Conservation (phyloP, 1,140 invertebrate genomes). For the Drosophila ohnishii region DNA sequence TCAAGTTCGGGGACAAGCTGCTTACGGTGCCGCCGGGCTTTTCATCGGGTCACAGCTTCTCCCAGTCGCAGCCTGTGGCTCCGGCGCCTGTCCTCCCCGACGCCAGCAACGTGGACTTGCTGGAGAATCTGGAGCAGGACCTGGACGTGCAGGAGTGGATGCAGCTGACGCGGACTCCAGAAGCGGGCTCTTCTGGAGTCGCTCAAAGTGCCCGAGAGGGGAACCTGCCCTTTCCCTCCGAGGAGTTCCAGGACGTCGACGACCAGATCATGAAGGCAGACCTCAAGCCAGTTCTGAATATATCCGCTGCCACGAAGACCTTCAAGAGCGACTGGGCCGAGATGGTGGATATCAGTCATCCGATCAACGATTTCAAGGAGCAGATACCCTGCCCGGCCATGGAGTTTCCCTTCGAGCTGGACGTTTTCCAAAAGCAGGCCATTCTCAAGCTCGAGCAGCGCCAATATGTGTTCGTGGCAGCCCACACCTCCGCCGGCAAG, state of each 20-base stretch:
- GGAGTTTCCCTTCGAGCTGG: constrained; percentile 96
- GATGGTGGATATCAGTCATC: constrained; percentile 90
- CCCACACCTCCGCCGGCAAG: constrained; percentile 99
- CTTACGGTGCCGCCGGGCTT: constrained; percentile 88
- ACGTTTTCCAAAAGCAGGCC: constrained; percentile 98
- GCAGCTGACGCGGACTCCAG: constrained; percentile 55
- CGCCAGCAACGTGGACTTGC: constrained; percentile 61
- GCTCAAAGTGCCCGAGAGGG: not conserved
- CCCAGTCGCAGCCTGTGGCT: not conserved
- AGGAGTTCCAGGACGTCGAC: constrained; percentile 72
- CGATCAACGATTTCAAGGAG: constrained; percentile 92
- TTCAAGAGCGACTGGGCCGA: constrained; percentile 91
- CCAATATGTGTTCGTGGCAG: constrained; percentile 98
- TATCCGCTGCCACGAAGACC: constrained; percentile 81
- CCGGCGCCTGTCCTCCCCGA: not conserved
- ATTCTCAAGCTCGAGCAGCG: constrained; percentile 96
- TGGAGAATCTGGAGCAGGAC: constrained; percentile 73
- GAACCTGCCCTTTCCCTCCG: constrained; percentile 22
- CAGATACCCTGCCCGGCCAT: constrained; percentile 93
- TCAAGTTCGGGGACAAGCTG: constrained; percentile 85
- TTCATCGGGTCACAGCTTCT: constrained; percentile 85
- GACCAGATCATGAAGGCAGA: constrained; percentile 76
- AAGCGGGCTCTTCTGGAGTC: not conserved
- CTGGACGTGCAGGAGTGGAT: constrained; percentile 78
- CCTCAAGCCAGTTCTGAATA: constrained; percentile 84